Percentiles rank a stretch among this genome's conserved stretches.
Conservation (phyloP, 2,113 vertebrate species). For the Nothoprocta perdicaria region DNA sequence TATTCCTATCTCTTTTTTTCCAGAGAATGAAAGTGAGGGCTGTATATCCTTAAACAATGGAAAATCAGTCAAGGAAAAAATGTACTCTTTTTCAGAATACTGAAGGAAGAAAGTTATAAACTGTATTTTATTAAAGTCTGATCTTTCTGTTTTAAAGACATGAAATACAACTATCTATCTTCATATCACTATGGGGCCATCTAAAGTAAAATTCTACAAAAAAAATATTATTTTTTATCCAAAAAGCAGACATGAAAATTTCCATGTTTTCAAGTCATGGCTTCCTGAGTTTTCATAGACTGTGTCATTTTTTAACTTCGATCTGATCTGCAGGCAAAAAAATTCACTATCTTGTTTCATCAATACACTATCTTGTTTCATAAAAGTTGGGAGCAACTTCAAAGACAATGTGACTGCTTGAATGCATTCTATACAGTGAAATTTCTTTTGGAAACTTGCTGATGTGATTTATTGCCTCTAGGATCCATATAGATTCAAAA, state of each 20-base stretch:
- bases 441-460: not conserved
- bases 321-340: not conserved
- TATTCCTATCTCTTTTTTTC: not conserved
- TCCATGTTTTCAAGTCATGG: not conserved
- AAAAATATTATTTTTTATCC: not conserved
- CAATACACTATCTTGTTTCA: not conserved
- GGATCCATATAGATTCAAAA: not conserved
- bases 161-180: not conserved
- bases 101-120: not conserved
- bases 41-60: not conserved
- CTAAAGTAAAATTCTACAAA: not conserved
- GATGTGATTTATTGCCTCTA: not conserved
- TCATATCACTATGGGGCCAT: not conserved
- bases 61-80: not conserved
- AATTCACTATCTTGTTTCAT: not conserved
- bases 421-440: not conserved
- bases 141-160: not conserved
- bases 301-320: not conserved
- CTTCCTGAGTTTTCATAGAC: not conserved
- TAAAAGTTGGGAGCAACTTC: not conserved
- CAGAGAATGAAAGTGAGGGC: not conserved
- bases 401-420: not conserved
- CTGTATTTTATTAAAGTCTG: not conserved
- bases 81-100: not conserved
- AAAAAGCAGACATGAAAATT: not conserved